These are phyloP conservation scores for Notocelia uddmanniana DNA, from an alignment of 2,888 invertebrate species.

Conservation along the genomic window DNA sequence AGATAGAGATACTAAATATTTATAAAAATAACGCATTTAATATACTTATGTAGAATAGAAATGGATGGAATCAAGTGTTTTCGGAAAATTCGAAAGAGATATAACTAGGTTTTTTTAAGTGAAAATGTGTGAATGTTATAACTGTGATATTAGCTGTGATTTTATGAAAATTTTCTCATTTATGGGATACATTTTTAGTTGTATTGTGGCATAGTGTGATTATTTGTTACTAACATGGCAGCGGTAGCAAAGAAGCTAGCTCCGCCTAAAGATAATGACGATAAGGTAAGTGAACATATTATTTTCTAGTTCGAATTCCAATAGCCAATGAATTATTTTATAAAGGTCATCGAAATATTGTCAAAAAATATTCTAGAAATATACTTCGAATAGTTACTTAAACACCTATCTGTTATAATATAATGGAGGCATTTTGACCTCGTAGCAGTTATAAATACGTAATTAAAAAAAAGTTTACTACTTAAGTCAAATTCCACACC, in stretches of 20 bases:
- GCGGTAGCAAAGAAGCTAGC: constrained; percentile 73
- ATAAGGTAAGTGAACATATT: constrained; percentile 70
- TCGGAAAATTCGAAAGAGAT: constrained; percentile 43
- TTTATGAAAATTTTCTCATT: constrained; percentile 49
- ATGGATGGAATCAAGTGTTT: constrained; percentile 47
- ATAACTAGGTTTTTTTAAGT: constrained; percentile 36
- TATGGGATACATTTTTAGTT: constrained; percentile 52
- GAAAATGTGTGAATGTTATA: constrained; percentile 54
- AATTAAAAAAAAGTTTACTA: too few relatives aligned
- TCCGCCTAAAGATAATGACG: constrained; percentile 58
- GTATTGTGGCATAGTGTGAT: constrained; percentile 76
- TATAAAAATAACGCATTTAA: constrained; percentile 65
- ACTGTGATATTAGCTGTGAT: constrained; percentile 66
- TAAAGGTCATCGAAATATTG: constrained; percentile 38
- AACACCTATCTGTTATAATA: too few relatives aligned
- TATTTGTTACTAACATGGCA: constrained; percentile 73
- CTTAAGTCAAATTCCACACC: too few relatives aligned
- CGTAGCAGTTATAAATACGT: too few relatives aligned
- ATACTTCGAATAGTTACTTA: not conserved
- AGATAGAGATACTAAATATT: constrained; percentile 46
- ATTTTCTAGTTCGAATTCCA: constrained; percentile 33
- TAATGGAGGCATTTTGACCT: too few relatives aligned
- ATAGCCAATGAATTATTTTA: not conserved
- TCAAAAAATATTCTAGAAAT: not conserved
- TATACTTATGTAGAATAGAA: constrained; percentile 60